Conservation (phyloP, 2,797 vertebrate genomes). For the Astyanax mexicanus region DNA sequence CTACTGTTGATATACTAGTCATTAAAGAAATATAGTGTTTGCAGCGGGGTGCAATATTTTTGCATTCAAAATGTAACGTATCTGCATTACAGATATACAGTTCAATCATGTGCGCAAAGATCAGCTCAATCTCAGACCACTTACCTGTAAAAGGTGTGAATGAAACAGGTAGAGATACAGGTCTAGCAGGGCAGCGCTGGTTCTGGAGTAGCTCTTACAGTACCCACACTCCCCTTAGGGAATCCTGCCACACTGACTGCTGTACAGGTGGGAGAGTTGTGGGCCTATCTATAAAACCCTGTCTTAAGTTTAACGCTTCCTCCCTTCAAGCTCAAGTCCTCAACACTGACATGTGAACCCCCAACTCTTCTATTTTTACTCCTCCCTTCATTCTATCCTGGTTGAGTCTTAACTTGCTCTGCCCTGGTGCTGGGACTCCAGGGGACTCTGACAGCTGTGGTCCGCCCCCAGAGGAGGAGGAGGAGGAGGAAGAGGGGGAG, state of each 20-base stretch:
- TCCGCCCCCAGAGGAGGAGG: constrained; percentile 52
- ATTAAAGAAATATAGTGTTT: too few relatives aligned
- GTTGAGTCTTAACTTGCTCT: constrained; percentile 69
- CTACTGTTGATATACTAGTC: too few relatives aligned
- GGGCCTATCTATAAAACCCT: constrained; percentile 47
- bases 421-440: constrained; percentile 54
- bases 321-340: constrained; percentile 59
- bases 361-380: constrained; percentile 65
- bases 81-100: too few relatives aligned
- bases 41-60: too few relatives aligned
- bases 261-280: constrained; percentile 49
- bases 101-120: too few relatives aligned
- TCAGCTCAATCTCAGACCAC: too few relatives aligned
- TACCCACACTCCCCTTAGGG: constrained; percentile 13
- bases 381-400: constrained; percentile 67
- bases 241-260: constrained; percentile 15
- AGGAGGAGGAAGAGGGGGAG: constrained; percentile 50
- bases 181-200: not conserved
- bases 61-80: too few relatives aligned
- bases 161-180: constrained; percentile 5
- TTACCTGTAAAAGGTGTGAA: constrained; percentile 28
- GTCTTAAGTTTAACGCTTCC: constrained; percentile 54
- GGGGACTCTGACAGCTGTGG: constrained; percentile 56
- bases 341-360: constrained; percentile 65
- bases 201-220: constrained; percentile 2